Percentiles rank a stretch among this genome's conserved stretches.
These are phyloP conservation scores for Aplocera efformata DNA, from an alignment of 2,888 invertebrate genomes.

Conservation along the genomic window DNA sequence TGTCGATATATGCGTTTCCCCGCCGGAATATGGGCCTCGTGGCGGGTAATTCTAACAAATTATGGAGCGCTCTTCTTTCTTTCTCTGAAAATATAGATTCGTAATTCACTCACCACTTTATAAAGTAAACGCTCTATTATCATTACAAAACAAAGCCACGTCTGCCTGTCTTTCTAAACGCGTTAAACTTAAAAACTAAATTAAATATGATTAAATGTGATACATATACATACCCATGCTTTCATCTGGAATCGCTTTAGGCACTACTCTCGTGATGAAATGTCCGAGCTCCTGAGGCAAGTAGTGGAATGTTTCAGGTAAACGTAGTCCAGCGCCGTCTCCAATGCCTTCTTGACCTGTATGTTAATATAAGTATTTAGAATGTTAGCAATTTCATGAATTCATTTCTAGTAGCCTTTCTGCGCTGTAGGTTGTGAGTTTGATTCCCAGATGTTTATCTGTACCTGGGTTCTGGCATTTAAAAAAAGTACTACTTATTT, in stretches of 20 bases:
- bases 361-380: not conserved
- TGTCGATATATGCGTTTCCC: conserved; percentile 83
- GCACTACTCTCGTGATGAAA: conserved; percentile 87
- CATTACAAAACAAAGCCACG: too few species aligned
- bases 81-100: conserved; percentile 65
- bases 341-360: conserved; percentile 75
- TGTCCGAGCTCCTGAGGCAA: conserved; percentile 86
- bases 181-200: too few species aligned
- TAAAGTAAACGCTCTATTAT: too few species aligned
- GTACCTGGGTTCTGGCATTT: too few species aligned
- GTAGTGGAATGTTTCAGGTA: conserved; percentile 88
- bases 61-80: conserved; percentile 85
- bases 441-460: too few species aligned
- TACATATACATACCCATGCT: conserved; percentile 77
- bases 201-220: too few species aligned
- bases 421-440: too few species aligned
- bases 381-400: conserved; percentile 2
- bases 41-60: conserved; percentile 83
- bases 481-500: too few species aligned
- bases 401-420: too few species aligned
- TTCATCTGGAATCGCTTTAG: conserved; percentile 83
- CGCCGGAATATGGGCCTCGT: conserved; percentile 88
- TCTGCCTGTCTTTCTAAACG: too few species aligned
- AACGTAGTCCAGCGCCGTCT: conserved; percentile 70
- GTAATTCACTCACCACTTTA: too few species aligned